phyloP scores from a whole-genome alignment of 1,140 invertebrate species.

The Neodiprion pinetum region DNA sequence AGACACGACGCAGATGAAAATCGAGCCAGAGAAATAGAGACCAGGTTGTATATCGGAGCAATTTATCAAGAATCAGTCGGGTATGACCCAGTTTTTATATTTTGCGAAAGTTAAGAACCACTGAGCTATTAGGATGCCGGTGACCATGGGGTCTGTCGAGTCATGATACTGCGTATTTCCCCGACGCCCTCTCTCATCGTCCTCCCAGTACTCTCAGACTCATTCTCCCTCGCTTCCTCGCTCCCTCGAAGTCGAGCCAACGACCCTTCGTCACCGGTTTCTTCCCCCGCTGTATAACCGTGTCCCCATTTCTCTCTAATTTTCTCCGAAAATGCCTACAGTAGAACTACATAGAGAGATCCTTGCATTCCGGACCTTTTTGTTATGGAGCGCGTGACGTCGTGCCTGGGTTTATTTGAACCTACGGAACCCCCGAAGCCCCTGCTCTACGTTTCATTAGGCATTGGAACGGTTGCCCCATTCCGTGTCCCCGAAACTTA shows the following conservation, averaged over 20 bases:
- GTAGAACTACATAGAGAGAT: background rate
- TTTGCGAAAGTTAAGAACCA: constrained; percentile 32
- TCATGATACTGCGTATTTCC: constrained; percentile 17
- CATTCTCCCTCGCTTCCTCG: background rate
- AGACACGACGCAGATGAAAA: too few species aligned
- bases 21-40: too few species aligned
- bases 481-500: too few species aligned
- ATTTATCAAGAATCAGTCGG: too few species aligned
- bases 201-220: background rate
- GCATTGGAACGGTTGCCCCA: background rate
- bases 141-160: constrained; percentile 23
- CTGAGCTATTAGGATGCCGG: constrained; percentile 34
- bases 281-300: too few species aligned
- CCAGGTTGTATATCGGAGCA: too few species aligned
- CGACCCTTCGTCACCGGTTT: too few species aligned
- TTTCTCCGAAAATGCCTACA: background rate
- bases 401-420: background rate
- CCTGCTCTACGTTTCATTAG: background rate
- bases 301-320: background rate
- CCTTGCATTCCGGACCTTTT: background rate
- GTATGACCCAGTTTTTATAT: constrained; percentile 37
- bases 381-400: background rate
- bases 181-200: constrained; percentile 23
- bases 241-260: background rate
- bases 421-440: background rate